Base-by-base conservation (phyloP, 2,113 vertebrate genomes). In the Gymnogyps californianus region DNA sequence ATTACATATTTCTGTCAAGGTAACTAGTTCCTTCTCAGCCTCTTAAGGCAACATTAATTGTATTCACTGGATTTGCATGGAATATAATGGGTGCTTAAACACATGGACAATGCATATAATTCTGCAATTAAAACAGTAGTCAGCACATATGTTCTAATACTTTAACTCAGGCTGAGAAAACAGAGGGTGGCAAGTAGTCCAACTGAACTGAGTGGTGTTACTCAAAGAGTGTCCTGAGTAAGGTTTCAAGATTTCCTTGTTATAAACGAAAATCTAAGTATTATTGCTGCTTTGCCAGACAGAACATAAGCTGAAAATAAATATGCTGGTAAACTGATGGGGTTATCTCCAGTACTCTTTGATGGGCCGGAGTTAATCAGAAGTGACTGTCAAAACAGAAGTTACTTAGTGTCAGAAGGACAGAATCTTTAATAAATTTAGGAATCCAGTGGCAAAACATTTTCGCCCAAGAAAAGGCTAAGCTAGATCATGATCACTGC, bases 391-490 rank as follows among this genome's bases (percentile, higher is more conserved):
- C 46, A 74, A 90, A 92, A 66, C 22, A 81, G 24, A 71, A 85
- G 11, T 54, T 81, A 34, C 34, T 76, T 89, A 65, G 54, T 6
- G 3, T 66, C 82, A 85, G 36, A 80, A 92, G 38, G 67, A 88
- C 34, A 92, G 47, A 66, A 66, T 58, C 38, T 71, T 65, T 74
- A 77, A 93, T n/a, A 91, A 88, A 83, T 25, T 70, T 49, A 38
- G 8, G 26, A 95, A 90, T 49, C 4, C 15, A 70, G 46, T 51
- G 11, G 55, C 66, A 86, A 90, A 90, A 80, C 2, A 42, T 71
- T 90, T 96, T 83, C 67, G 86, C 25, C 24, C 20, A 90, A 54
- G 46, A 88, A 91, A 95, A 94, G 64, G 49, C 64, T 86, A 91
- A 70, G 66, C 29, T 78, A 89, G 81, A 91, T 47, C 69, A 85